Base-by-base conservation (phyloP, 2,797 vertebrate genomes). In the Anabas testudineus region DNA sequence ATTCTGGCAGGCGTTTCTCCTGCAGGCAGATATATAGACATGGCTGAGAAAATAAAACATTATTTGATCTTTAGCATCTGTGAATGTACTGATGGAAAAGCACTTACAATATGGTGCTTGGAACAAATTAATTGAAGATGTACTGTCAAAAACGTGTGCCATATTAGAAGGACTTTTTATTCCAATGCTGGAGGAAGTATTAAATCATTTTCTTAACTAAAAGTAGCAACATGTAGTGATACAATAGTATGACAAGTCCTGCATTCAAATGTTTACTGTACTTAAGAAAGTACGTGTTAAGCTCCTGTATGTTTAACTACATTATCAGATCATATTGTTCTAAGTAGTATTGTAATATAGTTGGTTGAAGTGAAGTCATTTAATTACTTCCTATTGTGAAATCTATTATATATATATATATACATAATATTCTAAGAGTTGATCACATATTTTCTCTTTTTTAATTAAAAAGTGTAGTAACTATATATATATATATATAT, bases 31-130 rank as follows among this genome's bases (percentile, higher is more conserved):
- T 72, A 54, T 65, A 39, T 67, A 18, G 48, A 65, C 65, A 13
- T 7, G 21, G 47, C 53, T 41, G 72, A 67, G 51, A 74, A 67
- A 81, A 74, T 74, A 74, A 74, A 78, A 76, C 26, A 57, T 30
- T 34, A 51, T 85, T 28, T 76, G 69, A 82, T 83, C 48, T 60
- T 61, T 21, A 59, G 77, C 73, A 82, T 80, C 81, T 82, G 82
- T 70, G 71, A 48, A 24, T 43, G 59, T 63, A 60, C 70, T 55
- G 69, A 39, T 56, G 36, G 41, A 68, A 55, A 14, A 67, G 26
- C 47, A 37, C 42, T 53, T 7, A 64, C 4, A 80, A 67, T 45
- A 64, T 39, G 65, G 43, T 42, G 74, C 52, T 76, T 39, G 22
- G 66, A 57, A 58, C 37, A 53, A 60, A 66, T 52, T 54, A 37